Percentiles rank a stretch among this genome's conserved stretches.
These are phyloP conservation scores for Ceratoteleas bidentatus DNA, from an alignment of 1,140 invertebrate genomes.

Conservation along the genomic window DNA sequence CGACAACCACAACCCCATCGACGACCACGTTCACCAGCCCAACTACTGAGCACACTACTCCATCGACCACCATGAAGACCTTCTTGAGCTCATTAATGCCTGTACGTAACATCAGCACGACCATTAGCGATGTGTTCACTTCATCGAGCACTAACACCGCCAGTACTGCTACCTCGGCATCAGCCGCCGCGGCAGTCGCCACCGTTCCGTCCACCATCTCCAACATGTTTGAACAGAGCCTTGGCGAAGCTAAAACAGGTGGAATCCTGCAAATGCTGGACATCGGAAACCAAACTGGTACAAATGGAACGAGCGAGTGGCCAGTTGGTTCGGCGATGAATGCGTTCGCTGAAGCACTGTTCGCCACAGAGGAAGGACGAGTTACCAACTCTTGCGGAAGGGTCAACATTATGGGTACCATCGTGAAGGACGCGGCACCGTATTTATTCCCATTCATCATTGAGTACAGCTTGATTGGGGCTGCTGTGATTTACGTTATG, in stretches of 20 bases:
- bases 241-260: slow-evolving; percentile 78
- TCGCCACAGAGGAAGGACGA: slow-evolving; percentile 78
- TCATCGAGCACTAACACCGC: slow-evolving; percentile 52
- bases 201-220: slow-evolving; percentile 74
- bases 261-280: slow-evolving; percentile 61
- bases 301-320: slow-evolving; percentile 75
- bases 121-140: slow-evolving; percentile 55
- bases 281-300: slow-evolving; percentile 51
- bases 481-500: slow-evolving; percentile 97
- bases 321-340: slow-evolving; percentile 76
- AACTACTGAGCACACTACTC: slow-evolving; percentile 29
- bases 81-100: slow-evolving; percentile 37
- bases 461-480: slow-evolving; percentile 90
- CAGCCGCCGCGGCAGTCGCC: slow-evolving; percentile 77
- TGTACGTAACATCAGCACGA: slow-evolving; percentile 55
- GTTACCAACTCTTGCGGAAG: slow-evolving; percentile 85
- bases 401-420: slow-evolving; percentile 95
- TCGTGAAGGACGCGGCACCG: slow-evolving; percentile 94
- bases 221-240: slow-evolving; percentile 42
- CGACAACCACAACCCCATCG: slow-evolving; percentile 51
- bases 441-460: slow-evolving; percentile 98
- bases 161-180: slow-evolving; percentile 73
- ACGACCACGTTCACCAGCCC: slow-evolving; percentile 59
- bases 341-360: slow-evolving; percentile 84
- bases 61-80: slow-evolving; percentile 24